Evolutionary conservation across 2,888 invertebrate species (phyloP), one percentile per base, ranked within the genome.

Genomic region (Timema cristinae): DNA sequence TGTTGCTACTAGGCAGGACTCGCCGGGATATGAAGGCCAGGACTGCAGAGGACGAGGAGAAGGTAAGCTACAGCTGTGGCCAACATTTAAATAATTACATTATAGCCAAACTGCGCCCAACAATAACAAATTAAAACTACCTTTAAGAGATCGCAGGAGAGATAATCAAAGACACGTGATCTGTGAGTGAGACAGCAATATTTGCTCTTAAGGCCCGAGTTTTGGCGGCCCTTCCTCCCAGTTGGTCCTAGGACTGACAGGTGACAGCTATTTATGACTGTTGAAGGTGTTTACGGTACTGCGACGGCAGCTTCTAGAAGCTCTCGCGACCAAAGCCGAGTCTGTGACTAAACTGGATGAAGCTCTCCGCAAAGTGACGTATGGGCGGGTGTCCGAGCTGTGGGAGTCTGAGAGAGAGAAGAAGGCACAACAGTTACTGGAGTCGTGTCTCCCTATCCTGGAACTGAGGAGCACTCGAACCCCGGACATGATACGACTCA

Each of bases 1-100:
- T 70, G 52, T 48, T 71, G 47, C 69, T 69, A 5, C 49, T 74
- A 56, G 71, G 71, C 7, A 68, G 68, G 54, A 75, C 75, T 6
- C 71, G 75, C 11, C 67, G 71, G 66, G 74, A 75, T 47, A 75
- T 75, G 75, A 71, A 63, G 63, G 75, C 74, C 9, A 56, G 70
- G 13, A 69, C 73, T 7, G 7, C 47, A 15, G 69, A 63, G 51
- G 75, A 75, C 47, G 68, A 72, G 67, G 71, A 72, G 66, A 75
- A 75, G 75, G 75, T 73, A 51, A 50, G 70, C 70, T 8, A n/a
- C 16, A 9, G 11, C 8, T 15, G 15, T 32, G 32, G 32, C 32
- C 32, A 32, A 32, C n/a, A n/a, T n/a, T n/a, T n/a, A n/a, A n/a
- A n/a, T n/a, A n/a, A n/a, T n/a, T n/a, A n/a, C n/a, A n/a, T n/a